A percentile compares a stretch with the other conserved stretches of the same genome.
phyloP scores from a whole-genome alignment of 2,113 vertebrate species.

The Rhinichthys klamathensis region DNA sequence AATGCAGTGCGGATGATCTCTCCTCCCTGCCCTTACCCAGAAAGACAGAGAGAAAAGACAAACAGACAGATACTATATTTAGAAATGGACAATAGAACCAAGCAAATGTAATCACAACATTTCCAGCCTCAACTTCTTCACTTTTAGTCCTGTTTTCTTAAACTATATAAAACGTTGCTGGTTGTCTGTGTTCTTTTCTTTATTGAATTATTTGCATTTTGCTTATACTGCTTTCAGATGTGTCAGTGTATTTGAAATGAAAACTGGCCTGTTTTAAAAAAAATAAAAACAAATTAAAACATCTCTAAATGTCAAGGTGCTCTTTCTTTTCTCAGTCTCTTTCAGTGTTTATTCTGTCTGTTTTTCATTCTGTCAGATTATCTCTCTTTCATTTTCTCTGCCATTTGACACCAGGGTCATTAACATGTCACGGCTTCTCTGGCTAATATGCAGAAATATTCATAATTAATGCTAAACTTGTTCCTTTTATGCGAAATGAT shows the following conservation, averaged over 20 bases:
- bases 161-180: not conserved
- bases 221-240: not conserved
- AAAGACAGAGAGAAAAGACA: slow-evolving; percentile 45
- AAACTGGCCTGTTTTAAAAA: not conserved
- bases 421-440: slow-evolving; percentile 58
- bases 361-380: slow-evolving; percentile 48
- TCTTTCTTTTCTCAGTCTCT: slow-evolving; percentile 69
- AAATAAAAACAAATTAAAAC: slow-evolving; percentile 78
- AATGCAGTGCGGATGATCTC: slow-evolving; percentile 72
- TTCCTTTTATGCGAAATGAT: slow-evolving; percentile 75
- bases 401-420: slow-evolving; percentile 79
- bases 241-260: slow-evolving; percentile 19
- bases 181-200: not conserved
- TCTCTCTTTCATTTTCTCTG: slow-evolving; percentile 57
- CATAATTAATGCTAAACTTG: slow-evolving; percentile 82
- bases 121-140: not conserved
- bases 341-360: slow-evolving; percentile 66
- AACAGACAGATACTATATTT: slow-evolving; percentile 13
- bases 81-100: slow-evolving; percentile 5
- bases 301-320: slow-evolving; percentile 79
- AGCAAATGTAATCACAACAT: slow-evolving; percentile 14
- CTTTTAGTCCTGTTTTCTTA: not conserved
- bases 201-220: not conserved
- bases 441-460: slow-evolving; percentile 76
- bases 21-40: slow-evolving; percentile 44